These are phyloP conservation scores for Nautilus pompilius DNA, from an alignment of 1,140 invertebrate species.

Conservation along the genomic window DNA sequence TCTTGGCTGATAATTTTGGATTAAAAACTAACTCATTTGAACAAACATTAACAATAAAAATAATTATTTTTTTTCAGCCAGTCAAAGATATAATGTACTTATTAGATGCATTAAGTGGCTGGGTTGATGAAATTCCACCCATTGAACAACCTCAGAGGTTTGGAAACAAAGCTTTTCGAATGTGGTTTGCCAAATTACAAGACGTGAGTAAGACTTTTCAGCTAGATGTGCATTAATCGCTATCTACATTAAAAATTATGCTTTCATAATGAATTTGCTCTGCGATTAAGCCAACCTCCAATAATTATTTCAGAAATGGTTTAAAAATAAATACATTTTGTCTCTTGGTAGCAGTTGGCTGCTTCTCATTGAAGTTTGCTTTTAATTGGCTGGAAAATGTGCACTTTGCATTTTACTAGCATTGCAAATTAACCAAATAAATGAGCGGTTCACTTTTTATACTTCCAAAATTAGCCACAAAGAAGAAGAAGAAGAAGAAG, in stretches of 20 bases:
- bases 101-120: conserved; percentile 70
- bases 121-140: conserved; percentile 83
- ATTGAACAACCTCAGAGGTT: conserved; percentile 93
- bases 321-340: too few species aligned
- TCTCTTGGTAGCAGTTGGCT: too few species aligned
- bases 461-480: too few species aligned
- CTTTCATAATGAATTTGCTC: too few species aligned
- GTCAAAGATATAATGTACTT: conserved; percentile 67
- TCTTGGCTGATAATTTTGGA: neutral
- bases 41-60: neutral
- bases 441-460: too few species aligned
- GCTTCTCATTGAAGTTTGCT: too few species aligned
- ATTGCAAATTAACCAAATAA: too few species aligned
- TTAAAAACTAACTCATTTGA: neutral
- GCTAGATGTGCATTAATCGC: neutral
- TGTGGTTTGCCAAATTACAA: conserved; percentile 78
- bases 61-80: conserved; percentile 43
- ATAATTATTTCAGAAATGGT: too few species aligned
- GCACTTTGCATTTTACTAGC: too few species aligned
- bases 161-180: conserved; percentile 91
- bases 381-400: too few species aligned
- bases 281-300: too few species aligned
- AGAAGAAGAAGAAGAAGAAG: too few species aligned
- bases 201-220: conserved; percentile 59
- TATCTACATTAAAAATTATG: neutral